Evolutionary conservation across 2,888 invertebrate species (phyloP).

Genomic region (Alviniconcha strummeri): DNA sequence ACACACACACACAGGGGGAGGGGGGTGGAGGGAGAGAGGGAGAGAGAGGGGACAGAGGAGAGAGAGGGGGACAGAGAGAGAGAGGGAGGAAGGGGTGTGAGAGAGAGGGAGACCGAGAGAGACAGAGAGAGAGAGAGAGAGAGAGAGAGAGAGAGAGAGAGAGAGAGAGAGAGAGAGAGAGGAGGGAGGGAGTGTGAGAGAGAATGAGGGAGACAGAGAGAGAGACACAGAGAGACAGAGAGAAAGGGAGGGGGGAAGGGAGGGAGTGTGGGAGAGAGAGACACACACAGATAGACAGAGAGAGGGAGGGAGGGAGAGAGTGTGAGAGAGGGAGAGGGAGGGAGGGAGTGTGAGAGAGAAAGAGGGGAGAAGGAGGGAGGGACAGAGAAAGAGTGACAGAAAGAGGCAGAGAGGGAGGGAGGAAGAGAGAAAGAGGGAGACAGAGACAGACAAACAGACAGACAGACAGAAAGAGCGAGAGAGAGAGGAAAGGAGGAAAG

Average conservation of each 20-base stretch:
- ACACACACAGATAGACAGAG: not conserved
- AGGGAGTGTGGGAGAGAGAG: slow-evolving; percentile 3
- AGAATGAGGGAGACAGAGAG: not conserved
- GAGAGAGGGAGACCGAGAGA: not conserved
- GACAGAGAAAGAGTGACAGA: not conserved
- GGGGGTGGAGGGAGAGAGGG: too few species aligned
- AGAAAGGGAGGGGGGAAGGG: slow-evolving; percentile 3
- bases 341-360: slow-evolving; percentile 11
- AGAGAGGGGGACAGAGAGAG: not conserved
- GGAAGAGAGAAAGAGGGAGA: not conserved
- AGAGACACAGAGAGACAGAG: not conserved
- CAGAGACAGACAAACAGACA: not conserved
- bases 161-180: slow-evolving; percentile 13
- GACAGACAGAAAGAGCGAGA: not conserved
- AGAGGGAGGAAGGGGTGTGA: slow-evolving; percentile 18
- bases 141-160: not conserved
- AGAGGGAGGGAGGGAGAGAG: not conserved
- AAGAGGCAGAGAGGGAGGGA: slow-evolving; percentile 1
- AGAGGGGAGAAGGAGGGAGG: slow-evolving; percentile 1
- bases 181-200: slow-evolving; percentile 11
- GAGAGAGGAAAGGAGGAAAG: not conserved
- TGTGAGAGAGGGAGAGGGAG: slow-evolving; percentile 5
- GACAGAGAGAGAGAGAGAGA: not conserved
- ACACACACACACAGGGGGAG: too few species aligned
- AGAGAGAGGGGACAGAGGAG: not conserved